phyloP scores from a whole-genome alignment of 2,888 invertebrate genomes.

The Lycia hirtaria region DNA sequence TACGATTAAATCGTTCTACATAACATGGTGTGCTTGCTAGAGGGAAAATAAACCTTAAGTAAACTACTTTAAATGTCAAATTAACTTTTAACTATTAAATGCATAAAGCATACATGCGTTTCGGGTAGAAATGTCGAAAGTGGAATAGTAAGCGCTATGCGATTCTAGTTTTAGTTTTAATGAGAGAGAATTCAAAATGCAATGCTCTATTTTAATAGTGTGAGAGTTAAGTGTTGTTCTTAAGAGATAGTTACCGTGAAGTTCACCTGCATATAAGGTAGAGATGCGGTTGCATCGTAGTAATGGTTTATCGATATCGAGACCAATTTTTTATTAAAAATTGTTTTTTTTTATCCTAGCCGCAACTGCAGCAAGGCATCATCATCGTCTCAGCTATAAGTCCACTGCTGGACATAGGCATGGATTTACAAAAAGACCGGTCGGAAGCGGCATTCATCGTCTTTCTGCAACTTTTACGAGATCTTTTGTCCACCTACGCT shows the following conservation, averaged over 20 bases:
- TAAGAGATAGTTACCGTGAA: conserved; percentile 67
- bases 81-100: background rate
- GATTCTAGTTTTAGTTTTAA: background rate
- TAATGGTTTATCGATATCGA: too few species aligned
- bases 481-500: too few species aligned
- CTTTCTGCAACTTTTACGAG: too few species aligned
- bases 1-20: too few species aligned
- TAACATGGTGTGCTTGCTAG: too few species aligned
- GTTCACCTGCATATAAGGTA: conserved; percentile 58
- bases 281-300: conserved; percentile 49
- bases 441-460: too few species aligned
- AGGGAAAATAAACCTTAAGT: background rate
- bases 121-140: background rate
- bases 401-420: too few species aligned
- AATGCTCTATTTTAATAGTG: conserved; percentile 33
- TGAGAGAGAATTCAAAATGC: background rate
- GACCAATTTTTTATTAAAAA: too few species aligned
- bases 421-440: too few species aligned
- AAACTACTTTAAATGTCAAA: background rate
- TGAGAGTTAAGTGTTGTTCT: conserved; percentile 60
- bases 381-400: too few species aligned
- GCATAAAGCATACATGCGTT: conserved; percentile 16
- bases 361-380: too few species aligned
- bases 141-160: background rate
- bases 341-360: too few species aligned